Percentiles rank a stretch among this genome's conserved stretches.
These are phyloP conservation scores for Erythrolamprus reginae DNA, from an alignment of 2,113 vertebrate genomes.

Conservation along the genomic window DNA sequence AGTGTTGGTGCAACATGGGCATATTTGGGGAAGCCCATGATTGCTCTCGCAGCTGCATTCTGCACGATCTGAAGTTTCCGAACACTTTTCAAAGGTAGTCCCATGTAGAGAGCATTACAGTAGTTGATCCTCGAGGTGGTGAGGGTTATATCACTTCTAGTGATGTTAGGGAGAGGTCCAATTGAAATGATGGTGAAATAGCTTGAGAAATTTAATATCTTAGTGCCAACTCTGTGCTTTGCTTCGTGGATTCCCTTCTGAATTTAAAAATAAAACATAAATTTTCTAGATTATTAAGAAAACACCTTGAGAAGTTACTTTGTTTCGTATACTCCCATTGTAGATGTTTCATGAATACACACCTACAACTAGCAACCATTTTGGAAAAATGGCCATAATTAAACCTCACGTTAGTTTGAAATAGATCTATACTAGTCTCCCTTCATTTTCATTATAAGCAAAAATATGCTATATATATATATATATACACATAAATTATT, in stretches of 20 bases:
- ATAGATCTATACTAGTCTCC: no score
- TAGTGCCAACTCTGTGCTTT: neutral
- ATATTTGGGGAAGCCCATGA: no score
- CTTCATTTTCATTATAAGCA: no score
- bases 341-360: neutral
- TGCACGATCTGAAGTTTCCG: no score
- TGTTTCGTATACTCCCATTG: neutral
- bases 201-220: neutral
- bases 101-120: no score
- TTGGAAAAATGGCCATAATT: neutral
- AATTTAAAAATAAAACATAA: neutral
- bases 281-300: neutral
- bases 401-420: neutral
- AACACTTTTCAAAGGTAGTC: no score
- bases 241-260: neutral
- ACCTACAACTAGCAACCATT: neutral
- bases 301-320: neutral
- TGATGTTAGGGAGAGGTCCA: neutral
- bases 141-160: neutral
- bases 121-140: no score
- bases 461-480: no score
- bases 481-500: no score
- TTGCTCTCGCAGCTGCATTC: no score
- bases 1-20: no score
- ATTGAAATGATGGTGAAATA: neutral